A percentile compares a stretch with the other conserved stretches of the same genome.
phyloP scores from a whole-genome alignment of 2,797 vertebrate species.

The Tadarida brasiliensis region DNA sequence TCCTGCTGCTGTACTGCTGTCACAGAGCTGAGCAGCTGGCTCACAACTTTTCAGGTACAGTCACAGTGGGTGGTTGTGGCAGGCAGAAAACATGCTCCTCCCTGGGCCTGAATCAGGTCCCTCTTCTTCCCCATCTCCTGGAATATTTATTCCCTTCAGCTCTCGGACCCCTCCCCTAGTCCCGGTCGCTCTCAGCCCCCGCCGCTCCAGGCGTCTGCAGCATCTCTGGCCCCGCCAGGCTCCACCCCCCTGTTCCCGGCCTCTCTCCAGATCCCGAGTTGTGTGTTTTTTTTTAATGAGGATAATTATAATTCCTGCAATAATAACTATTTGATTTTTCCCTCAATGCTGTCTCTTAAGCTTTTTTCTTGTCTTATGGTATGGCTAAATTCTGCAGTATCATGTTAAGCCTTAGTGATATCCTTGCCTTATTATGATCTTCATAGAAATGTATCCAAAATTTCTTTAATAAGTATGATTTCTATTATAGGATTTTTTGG shows the following conservation, averaged over 20 bases:
- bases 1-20: constrained; percentile 27
- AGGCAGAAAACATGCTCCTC: background rate
- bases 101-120: background rate
- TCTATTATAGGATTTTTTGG: background rate
- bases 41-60: background rate
- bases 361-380: background rate
- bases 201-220: fast-evolving
- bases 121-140: background rate
- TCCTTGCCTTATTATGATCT: background rate
- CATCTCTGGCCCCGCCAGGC: background rate
- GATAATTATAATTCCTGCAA: background rate
- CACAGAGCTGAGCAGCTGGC: fast-evolving
- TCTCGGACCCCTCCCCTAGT: background rate
- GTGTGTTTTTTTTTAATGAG: too few relatives aligned
- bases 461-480: background rate
- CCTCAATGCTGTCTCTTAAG: background rate
- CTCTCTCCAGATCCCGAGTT: background rate
- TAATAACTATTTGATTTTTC: constrained; percentile 9
- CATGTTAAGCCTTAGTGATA: background rate
- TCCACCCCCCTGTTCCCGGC: background rate
- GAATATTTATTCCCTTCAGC: too few relatives aligned
- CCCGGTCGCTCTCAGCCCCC: fast-evolving
- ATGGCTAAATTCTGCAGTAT: background rate
- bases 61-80: fast-evolving
- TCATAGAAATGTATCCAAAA: background rate